Conservation (phyloP, 2,113 vertebrate genomes). For the Zapus hudsonius region DNA sequence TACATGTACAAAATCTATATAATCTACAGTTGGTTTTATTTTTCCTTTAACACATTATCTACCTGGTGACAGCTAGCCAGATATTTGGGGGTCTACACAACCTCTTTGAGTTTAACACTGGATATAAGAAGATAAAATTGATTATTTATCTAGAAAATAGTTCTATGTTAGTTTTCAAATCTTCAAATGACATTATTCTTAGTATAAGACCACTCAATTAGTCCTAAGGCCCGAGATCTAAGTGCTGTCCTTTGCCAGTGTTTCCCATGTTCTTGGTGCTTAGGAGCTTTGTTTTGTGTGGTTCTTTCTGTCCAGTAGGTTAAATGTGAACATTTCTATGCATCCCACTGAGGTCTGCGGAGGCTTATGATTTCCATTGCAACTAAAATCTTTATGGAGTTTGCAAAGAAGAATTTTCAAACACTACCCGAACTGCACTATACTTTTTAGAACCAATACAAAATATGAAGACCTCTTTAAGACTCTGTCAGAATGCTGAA, state of each 20-base stretch:
- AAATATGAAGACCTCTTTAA: background rate
- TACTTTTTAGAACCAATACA: background rate
- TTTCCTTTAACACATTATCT: background rate
- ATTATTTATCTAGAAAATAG: background rate
- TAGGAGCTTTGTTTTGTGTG: background rate
- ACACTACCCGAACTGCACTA: background rate
- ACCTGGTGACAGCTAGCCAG: background rate
- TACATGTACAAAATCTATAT: background rate
- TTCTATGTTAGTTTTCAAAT: background rate
- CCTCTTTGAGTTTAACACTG: background rate
- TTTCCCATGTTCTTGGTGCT: background rate
- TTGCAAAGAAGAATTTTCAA: background rate
- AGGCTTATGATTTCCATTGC: no score
- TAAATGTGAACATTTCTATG: background rate
- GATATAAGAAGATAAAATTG: background rate
- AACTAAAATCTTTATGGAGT: no score
- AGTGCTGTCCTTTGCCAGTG: background rate
- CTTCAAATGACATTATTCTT: background rate
- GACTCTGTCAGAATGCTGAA: background rate
- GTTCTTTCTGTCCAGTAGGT: background rate
- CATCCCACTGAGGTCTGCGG: background rate
- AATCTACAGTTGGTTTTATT: slow-evolving; percentile 5
- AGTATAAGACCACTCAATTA: background rate
- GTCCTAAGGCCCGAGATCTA: background rate
- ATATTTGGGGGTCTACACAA: background rate